Evolutionary conservation across 1,140 invertebrate species (phyloP).

Genomic region (Magallana ariakensis): DNA sequence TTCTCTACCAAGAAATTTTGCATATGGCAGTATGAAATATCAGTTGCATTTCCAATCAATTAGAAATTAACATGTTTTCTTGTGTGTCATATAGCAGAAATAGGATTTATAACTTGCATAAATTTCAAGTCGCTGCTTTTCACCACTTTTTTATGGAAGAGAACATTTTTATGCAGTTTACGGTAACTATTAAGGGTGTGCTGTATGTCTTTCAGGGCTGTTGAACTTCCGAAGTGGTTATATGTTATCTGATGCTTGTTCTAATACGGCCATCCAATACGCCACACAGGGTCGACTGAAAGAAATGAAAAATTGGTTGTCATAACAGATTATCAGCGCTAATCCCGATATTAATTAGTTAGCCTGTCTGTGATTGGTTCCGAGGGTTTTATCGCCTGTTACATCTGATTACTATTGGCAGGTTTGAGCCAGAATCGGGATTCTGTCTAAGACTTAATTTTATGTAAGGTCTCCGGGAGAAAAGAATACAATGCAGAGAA

Average conservation of each 20-base stretch:
- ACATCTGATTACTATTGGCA: slow-evolving; percentile 29
- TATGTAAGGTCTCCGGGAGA: neutral
- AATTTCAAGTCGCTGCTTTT: too few relatives aligned
- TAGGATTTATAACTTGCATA: too few relatives aligned
- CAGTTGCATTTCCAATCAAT: too few relatives aligned
- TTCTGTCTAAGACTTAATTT: slow-evolving; percentile 21
- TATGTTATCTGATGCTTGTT: neutral
- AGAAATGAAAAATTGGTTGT: slow-evolving; percentile 35
- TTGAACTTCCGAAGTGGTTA: neutral
- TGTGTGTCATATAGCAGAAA: too few relatives aligned
- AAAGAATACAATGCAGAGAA: neutral
- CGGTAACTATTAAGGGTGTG: too few relatives aligned
- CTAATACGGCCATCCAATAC: neutral
- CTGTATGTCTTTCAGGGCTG: neutral
- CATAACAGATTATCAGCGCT: slow-evolving; percentile 12
- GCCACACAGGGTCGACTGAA: neutral
- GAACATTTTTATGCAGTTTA: too few relatives aligned
- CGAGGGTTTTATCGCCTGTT: neutral
- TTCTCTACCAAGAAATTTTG: too few relatives aligned
- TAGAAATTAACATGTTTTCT: too few relatives aligned
- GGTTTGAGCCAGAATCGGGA: neutral
- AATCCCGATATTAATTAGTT: slow-evolving; percentile 32
- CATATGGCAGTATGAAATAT: too few relatives aligned
- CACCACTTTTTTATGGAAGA: too few relatives aligned
- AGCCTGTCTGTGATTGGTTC: slow-evolving; percentile 20